phyloP scores from a whole-genome alignment of 2,113 vertebrate genomes.

The Aspidoscelis tigris region DNA sequence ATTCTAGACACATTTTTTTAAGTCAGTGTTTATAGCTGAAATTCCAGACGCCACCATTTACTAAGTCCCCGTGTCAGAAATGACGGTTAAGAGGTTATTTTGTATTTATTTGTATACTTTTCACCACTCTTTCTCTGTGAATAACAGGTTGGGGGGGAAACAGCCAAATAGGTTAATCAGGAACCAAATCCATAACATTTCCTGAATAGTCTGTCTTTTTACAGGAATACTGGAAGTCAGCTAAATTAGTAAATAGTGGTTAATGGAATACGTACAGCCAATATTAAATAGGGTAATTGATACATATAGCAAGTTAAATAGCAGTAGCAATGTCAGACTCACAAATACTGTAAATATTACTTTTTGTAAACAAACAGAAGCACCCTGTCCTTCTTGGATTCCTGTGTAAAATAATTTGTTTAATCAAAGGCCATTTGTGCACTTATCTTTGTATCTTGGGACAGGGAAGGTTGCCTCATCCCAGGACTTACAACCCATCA shows the following conservation, averaged over 20 bases:
- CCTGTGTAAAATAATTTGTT: conserved; percentile 20
- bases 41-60: conserved; percentile 41
- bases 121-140: background rate
- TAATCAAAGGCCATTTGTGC: background rate
- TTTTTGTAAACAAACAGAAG: conserved; percentile 30
- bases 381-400: background rate
- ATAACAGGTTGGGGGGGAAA: background rate
- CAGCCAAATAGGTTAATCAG: background rate
- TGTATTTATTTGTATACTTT: conserved; percentile 18
- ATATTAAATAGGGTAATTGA: background rate
- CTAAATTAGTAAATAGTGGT: conserved; percentile 21
- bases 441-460: too few relatives aligned
- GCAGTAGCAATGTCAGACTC: conserved; percentile 6
- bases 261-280: background rate
- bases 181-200: background rate
- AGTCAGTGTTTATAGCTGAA: conserved; percentile 35
- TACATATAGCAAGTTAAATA: conserved; percentile 2
- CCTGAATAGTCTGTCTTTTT: conserved; percentile 29
- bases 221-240: background rate
- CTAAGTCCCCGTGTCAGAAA: conserved; percentile 45
- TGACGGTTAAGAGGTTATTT: conserved; percentile 48
- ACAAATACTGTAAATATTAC: conserved; percentile 16
- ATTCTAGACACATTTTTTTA: background rate
- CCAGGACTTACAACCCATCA: too few relatives aligned
- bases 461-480: too few relatives aligned